Conservation (phyloP, 2,797 vertebrate genomes). For the Lepilemur ruficaudatus region DNA sequence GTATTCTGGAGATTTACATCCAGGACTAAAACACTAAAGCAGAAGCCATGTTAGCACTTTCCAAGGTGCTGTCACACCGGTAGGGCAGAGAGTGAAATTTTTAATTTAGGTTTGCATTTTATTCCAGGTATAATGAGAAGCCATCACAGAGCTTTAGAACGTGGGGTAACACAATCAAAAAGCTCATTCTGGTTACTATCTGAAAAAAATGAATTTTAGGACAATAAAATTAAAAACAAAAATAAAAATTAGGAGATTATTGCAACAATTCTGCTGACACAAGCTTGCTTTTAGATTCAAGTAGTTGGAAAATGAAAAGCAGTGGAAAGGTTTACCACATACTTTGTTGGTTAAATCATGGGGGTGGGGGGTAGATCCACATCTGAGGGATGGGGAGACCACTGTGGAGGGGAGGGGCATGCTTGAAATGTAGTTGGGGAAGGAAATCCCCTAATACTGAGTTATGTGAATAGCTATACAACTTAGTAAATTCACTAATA, state of each 20-base stretch:
- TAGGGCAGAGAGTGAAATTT: neutral
- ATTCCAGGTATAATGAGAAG: neutral
- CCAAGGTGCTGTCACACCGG: neutral
- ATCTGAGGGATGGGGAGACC: no score
- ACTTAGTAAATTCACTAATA: no score
- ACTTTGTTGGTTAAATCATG: neutral
- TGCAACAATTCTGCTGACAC: neutral
- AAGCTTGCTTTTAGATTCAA: neutral
- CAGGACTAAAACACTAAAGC: neutral
- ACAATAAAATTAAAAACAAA: neutral
- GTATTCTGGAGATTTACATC: neutral
- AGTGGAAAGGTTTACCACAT: neutral
- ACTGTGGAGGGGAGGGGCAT: no score
- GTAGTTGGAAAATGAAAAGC: neutral
- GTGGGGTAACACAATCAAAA: neutral
- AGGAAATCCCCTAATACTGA: no score
- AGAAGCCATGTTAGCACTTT: neutral
- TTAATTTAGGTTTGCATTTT: neutral
- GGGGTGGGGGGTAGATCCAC: no score
- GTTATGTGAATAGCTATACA: no score
- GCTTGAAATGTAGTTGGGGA: no score
- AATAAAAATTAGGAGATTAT: neutral
- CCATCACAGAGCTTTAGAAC: neutral
- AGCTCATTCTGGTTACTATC: neutral
- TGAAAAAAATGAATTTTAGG: neutral